Evolutionary conservation across 2,113 vertebrate genomes (phyloP).

Genomic region (Cebus imitator): DNA sequence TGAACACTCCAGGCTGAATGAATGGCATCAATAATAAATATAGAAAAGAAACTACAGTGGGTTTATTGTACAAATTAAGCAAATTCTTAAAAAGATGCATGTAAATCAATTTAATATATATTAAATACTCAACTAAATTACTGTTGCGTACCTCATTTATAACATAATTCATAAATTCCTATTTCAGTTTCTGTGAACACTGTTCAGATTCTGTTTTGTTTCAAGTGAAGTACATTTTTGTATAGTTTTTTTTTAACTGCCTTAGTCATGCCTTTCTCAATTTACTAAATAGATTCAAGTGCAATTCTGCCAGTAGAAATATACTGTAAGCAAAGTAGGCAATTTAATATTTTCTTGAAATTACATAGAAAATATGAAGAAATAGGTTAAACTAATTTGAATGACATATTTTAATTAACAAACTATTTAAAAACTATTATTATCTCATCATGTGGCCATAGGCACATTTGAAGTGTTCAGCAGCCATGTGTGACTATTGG

Average conservation of each 20-base stretch:
- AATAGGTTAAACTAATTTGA: not conserved
- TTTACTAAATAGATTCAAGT: not conserved
- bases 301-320: not conserved
- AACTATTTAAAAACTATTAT: not conserved
- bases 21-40: not conserved
- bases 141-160: not conserved
- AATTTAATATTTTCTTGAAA: not conserved
- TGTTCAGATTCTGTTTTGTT: not conserved
- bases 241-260: not conserved
- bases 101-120: not conserved
- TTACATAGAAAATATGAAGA: not conserved
- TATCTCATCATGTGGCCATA: not conserved
- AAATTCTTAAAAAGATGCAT: not conserved
- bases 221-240: not conserved
- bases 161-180: not conserved
- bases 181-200: not conserved
- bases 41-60: rapidly evolving
- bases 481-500: not conserved
- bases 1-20: not conserved
- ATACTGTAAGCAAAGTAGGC: not conserved
- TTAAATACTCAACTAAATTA: not conserved
- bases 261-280: not conserved
- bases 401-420: not conserved
- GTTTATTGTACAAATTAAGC: not conserved
- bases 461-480: not conserved